Evolutionary conservation across 2,797 vertebrate species (phyloP).

Genomic region (Phrynocephalus guinanensis): DNA sequence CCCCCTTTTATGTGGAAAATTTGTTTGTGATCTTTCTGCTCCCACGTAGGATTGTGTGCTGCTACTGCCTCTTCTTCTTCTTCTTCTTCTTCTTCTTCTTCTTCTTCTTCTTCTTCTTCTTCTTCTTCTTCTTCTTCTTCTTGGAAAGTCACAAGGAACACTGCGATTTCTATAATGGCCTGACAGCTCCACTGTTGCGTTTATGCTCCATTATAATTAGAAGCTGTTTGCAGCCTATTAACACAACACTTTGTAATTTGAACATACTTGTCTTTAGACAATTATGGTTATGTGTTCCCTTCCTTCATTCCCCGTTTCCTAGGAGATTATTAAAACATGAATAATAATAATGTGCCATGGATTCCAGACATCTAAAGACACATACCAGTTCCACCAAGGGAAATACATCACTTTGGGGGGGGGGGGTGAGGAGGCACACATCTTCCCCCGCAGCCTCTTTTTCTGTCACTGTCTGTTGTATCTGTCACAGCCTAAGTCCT

Average conservation of each 20-base stretch:
- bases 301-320: constrained; percentile 53
- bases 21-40: constrained; percentile 51
- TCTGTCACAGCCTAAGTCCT: constrained; percentile 30
- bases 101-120: too few relatives aligned
- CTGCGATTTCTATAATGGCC: constrained; percentile 14
- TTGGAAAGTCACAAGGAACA: constrained; percentile 19
- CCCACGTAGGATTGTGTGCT: constrained; percentile 12
- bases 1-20: constrained; percentile 58
- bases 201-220: constrained; percentile 40
- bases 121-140: neutral
- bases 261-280: constrained; percentile 48
- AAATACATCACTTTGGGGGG: constrained; percentile 70
- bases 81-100: neutral
- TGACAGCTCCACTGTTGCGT: constrained; percentile 18
- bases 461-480: constrained; percentile 51
- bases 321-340: constrained; percentile 57
- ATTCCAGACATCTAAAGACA: constrained; percentile 67
- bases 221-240: constrained; percentile 47
- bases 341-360: constrained; percentile 37
- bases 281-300: constrained; percentile 8
- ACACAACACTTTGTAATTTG: constrained; percentile 47
- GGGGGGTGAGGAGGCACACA: constrained; percentile 55
- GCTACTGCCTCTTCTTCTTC: neutral
- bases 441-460: constrained; percentile 53
- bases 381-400: constrained; percentile 62